Evolutionary conservation across 2,888 invertebrate species (phyloP), one percentile per base, ranked within the genome.

Genomic region (Caenorhabditis becei): DNA sequence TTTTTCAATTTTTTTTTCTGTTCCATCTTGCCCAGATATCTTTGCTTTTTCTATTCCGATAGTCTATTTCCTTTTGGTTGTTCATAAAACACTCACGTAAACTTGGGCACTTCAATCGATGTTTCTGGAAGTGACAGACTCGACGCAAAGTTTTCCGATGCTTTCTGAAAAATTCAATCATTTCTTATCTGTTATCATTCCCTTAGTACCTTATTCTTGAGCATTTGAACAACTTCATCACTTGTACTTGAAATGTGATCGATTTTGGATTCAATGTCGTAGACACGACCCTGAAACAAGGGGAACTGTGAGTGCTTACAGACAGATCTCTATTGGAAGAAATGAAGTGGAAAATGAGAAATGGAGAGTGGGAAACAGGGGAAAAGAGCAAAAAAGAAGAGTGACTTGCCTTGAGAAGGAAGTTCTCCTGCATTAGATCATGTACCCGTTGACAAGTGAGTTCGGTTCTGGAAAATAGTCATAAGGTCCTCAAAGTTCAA

Each of bases 341-440:
- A 35, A 35, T 10, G 10, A 35, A 35, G 35, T 8, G 10, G 20
- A 35, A 10, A n/a, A 2, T 7, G 20, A 11, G 37, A 26, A 18
- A 47, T 16, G 47, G 16, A 14, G 47, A 47, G 47, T n/a, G n/a
- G n/a, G 11, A 26, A 28, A 56, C 32, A 32, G 32, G 10, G 32
- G 10, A 32, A 32, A 32, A 32, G 32, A 7, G 4, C 10, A 41
- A 41, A 41, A 53, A 26, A 26, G 10, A 53, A 23, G 4, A 18
- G 41, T 35, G 35, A n/a, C n/a, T 14, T 47, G 47, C 77, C 49
- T 77, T 65, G 18, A 87, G 63, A 18, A 82, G 77, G 53, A 85
- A 85, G 61, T 87, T 87, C 67, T 87, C 87, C 54, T 85, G 82
- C 49, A 85, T 77, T 23, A 87, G 77, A 63, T 87, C 87, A 18